phyloP scores from a whole-genome alignment of 2,113 vertebrate species.

The Tenrec ecaudatus region DNA sequence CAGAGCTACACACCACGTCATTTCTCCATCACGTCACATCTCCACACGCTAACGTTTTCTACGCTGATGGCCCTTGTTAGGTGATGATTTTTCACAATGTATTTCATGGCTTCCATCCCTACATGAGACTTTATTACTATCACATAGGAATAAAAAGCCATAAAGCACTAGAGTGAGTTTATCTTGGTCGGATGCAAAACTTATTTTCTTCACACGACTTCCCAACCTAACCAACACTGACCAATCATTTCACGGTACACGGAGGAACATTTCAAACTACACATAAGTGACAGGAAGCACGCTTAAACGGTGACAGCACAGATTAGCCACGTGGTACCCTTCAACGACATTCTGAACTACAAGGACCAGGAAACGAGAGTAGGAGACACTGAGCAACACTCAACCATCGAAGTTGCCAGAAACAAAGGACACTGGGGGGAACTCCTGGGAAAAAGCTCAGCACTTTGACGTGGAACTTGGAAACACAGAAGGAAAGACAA shows the following conservation, averaged over 20 bases:
- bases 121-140: conserved; percentile 98
- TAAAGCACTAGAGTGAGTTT: conserved; percentile 97
- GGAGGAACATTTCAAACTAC: conserved; percentile 88
- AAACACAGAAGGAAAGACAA: conserved; percentile 87
- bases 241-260: conserved; percentile 91
- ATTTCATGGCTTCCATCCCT: conserved; percentile 99
- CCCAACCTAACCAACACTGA: conserved; percentile 90
- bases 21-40: conserved; percentile 83
- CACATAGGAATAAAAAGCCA: conserved; percentile 99
- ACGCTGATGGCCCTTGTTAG: conserved; percentile 91
- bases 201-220: conserved; percentile 92
- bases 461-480: conserved; percentile 88
- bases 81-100: conserved; percentile 95
- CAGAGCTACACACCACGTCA: conserved; percentile 81
- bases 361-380: conserved; percentile 85
- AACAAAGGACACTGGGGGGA: conserved; percentile 88
- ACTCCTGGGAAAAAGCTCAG: conserved; percentile 79
- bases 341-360: conserved; percentile 85
- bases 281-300: conserved; percentile 88
- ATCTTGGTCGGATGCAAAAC: conserved; percentile 92
- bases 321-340: conserved; percentile 88
- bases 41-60: conserved; percentile 86
- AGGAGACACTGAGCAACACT: conserved; percentile 85
- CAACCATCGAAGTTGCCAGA: conserved; percentile 85
- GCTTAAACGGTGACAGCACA: conserved; percentile 88